A percentile compares a stretch with the other conserved stretches of the same genome.
phyloP scores from a whole-genome alignment of 2,113 vertebrate species.

The Seriola quinqueradiata region DNA sequence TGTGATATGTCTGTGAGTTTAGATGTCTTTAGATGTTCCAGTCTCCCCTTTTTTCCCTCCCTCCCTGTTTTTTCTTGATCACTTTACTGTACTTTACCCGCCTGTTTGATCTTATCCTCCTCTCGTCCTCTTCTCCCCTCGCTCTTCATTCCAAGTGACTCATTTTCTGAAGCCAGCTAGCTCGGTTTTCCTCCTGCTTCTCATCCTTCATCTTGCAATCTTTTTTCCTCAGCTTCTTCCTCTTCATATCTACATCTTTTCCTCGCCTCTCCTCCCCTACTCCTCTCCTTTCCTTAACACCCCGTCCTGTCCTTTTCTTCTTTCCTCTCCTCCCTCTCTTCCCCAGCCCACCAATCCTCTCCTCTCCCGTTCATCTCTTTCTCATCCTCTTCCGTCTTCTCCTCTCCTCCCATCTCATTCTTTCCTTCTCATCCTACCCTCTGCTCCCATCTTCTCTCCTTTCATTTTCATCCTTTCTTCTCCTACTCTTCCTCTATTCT shows the following conservation, averaged over 20 bases:
- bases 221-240: not conserved
- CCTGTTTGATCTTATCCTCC: constrained; percentile 10
- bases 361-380: constrained; percentile 21
- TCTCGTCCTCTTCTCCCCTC: not conserved
- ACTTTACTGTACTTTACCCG: constrained; percentile 23
- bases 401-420: not conserved
- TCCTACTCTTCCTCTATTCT: constrained; percentile 17
- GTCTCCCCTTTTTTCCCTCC: constrained; percentile 12
- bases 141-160: not conserved
- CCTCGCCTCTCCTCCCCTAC: not conserved
- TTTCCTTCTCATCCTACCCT: not conserved
- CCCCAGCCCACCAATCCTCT: not conserved
- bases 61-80: constrained; percentile 5
- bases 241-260: not conserved
- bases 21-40: constrained; percentile 61
- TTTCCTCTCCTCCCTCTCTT: too few relatives aligned
- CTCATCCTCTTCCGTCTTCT: not conserved
- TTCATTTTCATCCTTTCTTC: not conserved
- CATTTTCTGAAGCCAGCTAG: not conserved
- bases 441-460: not conserved
- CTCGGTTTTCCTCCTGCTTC: constrained; percentile 44
- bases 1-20: constrained; percentile 49
- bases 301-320: not conserved
- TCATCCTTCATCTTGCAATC: constrained; percentile 72
- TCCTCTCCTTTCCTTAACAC: constrained; percentile 20